phyloP scores from a whole-genome alignment of 37 sponge, comb jelly and placozoan species.

The Aphrocallistes beatrix region DNA sequence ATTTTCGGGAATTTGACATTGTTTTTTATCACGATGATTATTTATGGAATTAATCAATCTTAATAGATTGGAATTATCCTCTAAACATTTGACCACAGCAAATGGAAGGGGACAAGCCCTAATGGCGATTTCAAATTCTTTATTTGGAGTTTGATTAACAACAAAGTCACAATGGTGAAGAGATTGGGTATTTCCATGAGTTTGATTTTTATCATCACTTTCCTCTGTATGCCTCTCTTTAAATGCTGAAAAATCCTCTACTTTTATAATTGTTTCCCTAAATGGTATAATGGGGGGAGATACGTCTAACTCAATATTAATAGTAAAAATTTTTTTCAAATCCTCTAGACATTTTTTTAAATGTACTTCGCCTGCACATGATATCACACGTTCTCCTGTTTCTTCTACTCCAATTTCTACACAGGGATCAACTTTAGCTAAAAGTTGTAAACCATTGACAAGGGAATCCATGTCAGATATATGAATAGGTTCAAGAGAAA shows the following conservation, averaged over 20 bases:
- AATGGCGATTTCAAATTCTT: slow-evolving; percentile 29
- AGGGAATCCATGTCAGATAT: slow-evolving; percentile 51
- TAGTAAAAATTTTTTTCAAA: slow-evolving; percentile 39
- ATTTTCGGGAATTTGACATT: slow-evolving; percentile 16
- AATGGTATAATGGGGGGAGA: slow-evolving; percentile 89
- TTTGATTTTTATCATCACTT: slow-evolving; percentile 31
- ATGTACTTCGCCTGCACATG: slow-evolving; percentile 91
- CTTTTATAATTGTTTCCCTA: slow-evolving; percentile 80
- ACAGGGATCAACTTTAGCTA: slow-evolving; percentile 86
- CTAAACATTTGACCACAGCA: slow-evolving; percentile 29
- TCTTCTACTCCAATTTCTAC: slow-evolving; percentile 64
- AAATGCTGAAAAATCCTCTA: slow-evolving; percentile 66
- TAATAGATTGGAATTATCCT: slow-evolving; percentile 31
- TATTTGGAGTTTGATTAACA: slow-evolving; percentile 34
- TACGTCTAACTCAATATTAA: slow-evolving; percentile 55
- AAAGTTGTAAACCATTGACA: slow-evolving; percentile 59
- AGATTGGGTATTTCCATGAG: slow-evolving; percentile 17
- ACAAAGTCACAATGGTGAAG: not conserved
- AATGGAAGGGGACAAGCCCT: slow-evolving; percentile 53
- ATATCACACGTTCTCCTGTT: slow-evolving; percentile 77
- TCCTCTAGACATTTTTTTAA: slow-evolving; percentile 83
- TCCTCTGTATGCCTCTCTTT: too few relatives aligned
- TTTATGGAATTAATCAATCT: slow-evolving; percentile 16
- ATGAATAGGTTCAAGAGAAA: slow-evolving; percentile 77
- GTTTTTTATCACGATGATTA: not conserved